Base-by-base conservation (phyloP, 2,888 invertebrate species). In the Capitulum mitella region DNA sequence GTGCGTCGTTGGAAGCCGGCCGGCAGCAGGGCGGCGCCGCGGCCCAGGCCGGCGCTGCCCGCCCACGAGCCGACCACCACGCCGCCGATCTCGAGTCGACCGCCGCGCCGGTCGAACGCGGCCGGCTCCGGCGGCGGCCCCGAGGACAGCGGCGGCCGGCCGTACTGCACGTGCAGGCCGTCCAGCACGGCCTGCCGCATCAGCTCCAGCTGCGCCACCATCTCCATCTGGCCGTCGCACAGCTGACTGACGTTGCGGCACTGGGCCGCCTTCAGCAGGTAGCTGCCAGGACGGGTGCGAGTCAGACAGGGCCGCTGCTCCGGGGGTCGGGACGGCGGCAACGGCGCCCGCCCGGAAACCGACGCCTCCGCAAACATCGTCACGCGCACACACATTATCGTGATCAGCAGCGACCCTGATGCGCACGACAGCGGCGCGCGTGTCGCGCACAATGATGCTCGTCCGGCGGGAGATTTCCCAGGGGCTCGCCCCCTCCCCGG, bases 271-370 rank as follows among this genome's bases (percentile, higher is more conserved):
- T 70, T 78, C 34, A 40, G n/a, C 77, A 77, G 54, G 32, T 77
- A 70, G n/a, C 43, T 78, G 32, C 32, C 43, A 6, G 43, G 12
- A 26, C 6, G 32, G 37, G 16, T 5, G 40, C 95, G 43, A 94
- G 88, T 95, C 95, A 96, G 1, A 95, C 95, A 83, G 94, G 93
- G 82, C 93, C 93, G 89, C 94, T 93, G 75, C 93, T 89, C 93
- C 94, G 94, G 95, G 94, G 82, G 96, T 90, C 51, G 95, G 96
- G 70, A 95, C 94, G 78, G 95, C 95, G 86, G 95, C 95, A 5
- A 95, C 94, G 86, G 96, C 95, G 86, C 96, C 96, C 32, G 94
- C 95, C 81, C 95, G 87, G 79, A 94, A 87, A 1, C 95, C 95
- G 82, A 91, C 92, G 85, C 96, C 95, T 26, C 92, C 58, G 95